These are phyloP conservation scores for Dolomedes plantarius DNA, from an alignment of 2,888 invertebrate species.

Conservation along the genomic window DNA sequence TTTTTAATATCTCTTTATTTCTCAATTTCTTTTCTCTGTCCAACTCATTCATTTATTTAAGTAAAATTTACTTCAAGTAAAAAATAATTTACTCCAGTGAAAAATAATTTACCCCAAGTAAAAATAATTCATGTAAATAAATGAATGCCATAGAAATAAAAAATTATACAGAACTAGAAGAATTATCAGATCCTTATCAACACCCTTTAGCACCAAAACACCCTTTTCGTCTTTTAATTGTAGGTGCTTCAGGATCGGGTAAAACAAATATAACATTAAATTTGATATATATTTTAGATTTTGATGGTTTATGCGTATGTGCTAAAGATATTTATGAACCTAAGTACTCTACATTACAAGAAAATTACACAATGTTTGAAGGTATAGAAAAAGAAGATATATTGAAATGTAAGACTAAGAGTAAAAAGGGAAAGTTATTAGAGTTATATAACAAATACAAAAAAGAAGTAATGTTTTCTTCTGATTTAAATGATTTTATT, in stretches of 20 bases:
- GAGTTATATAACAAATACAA: conserved; percentile 11
- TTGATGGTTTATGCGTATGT: background rate
- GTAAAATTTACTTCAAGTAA: too few species aligned
- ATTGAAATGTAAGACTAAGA: background rate
- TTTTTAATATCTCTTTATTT: background rate
- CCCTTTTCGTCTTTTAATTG: background rate
- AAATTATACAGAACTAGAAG: background rate
- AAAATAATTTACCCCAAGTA: too few species aligned
- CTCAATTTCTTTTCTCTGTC: too few species aligned
- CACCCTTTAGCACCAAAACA: background rate
- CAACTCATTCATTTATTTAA: background rate
- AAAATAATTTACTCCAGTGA: too few species aligned
- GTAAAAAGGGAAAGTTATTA: background rate
- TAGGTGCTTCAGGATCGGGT: background rate
- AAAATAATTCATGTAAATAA: too few species aligned
- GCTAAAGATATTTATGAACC: conserved; percentile 22
- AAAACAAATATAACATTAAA: conserved; percentile 32
- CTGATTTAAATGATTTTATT: conserved; percentile 20
- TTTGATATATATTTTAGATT: conserved; percentile 14
- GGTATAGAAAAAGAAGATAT: background rate
- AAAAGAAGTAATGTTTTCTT: conserved; percentile 10
- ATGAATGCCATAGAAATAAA: conserved; percentile 13
- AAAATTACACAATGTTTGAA: conserved; percentile 6
- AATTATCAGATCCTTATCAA: background rate
- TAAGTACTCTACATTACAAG: conserved; percentile 17